Conservation (phyloP, 2,888 invertebrate genomes). For the Tuta absoluta region DNA sequence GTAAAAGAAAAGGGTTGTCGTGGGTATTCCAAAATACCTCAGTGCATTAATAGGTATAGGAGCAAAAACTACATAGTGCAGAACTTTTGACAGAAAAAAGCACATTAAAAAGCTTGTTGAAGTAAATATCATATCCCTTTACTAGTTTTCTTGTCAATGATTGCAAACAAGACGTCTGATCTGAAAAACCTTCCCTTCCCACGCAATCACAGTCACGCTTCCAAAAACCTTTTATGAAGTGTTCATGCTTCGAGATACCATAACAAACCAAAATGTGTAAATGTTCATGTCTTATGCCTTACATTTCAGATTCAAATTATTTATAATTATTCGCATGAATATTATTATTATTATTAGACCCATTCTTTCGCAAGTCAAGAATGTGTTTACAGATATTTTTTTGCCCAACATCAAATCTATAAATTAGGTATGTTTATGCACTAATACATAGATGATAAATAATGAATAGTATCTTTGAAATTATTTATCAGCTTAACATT, state of each 20-base stretch:
- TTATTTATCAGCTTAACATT: too few species aligned
- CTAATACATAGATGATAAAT: too few species aligned
- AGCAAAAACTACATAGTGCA: not conserved
- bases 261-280: not conserved
- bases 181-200: not conserved
- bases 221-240: not conserved
- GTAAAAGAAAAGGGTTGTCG: not conserved
- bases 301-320: not conserved
- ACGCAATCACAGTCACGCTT: too few species aligned
- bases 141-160: slow-evolving; percentile 53
- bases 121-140: slow-evolving; percentile 74
- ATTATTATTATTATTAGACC: not conserved
- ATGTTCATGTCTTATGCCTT: not conserved
- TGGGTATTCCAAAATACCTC: not conserved
- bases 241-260: not conserved
- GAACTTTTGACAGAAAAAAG: slow-evolving; percentile 43
- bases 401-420: slow-evolving; percentile 3
- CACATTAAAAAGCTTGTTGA: slow-evolving; percentile 59
- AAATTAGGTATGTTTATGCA: not conserved
- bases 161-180: not conserved
- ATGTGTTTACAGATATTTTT: slow-evolving; percentile 10
- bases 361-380: slow-evolving; percentile 10
- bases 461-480: too few species aligned
- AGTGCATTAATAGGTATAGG: not conserved
- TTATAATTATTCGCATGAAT: too few species aligned